A percentile compares a stretch with the other conserved stretches of the same genome.
Conservation (phyloP, 2,888 invertebrate genomes). For the Melanostoma scalare region DNA sequence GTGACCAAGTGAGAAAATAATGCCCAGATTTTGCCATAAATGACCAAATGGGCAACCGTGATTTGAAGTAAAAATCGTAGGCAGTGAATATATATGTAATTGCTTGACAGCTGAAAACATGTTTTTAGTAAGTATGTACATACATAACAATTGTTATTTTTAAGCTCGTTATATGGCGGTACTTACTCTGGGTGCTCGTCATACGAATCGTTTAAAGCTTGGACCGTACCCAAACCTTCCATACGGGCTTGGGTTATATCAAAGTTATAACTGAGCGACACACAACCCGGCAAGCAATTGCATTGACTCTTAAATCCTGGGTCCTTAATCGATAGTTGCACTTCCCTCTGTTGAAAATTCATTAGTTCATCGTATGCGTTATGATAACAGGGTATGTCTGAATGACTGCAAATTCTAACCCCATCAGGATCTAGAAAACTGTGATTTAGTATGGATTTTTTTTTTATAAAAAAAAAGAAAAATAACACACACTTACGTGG, state of each 20-base stretch:
- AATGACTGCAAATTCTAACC: conserved; percentile 80
- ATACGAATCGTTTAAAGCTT: conserved; percentile 77
- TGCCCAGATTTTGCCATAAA: no score
- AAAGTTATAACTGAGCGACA: conserved; percentile 80
- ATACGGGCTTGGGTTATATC: conserved; percentile 79
- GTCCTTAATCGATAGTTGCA: conserved; percentile 75
- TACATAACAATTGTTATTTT: no score
- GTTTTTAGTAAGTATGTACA: no score
- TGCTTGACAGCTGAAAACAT: no score
- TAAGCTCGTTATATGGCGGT: neutral
- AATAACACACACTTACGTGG: conserved; percentile 80
- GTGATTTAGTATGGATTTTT: neutral
- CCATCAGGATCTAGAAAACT: conserved; percentile 76
- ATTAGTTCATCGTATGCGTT: conserved; percentile 78
- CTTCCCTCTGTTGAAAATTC: conserved; percentile 77
- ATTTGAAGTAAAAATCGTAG: no score
- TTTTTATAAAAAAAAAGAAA: neutral
- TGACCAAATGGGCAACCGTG: no score
- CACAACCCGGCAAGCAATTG: conserved; percentile 80
- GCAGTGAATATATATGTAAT: no score
- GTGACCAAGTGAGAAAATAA: no score
- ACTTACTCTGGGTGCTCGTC: conserved; percentile 78
- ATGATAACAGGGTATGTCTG: conserved; percentile 79
- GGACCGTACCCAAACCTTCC: conserved; percentile 75
- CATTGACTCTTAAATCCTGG: conserved; percentile 76